Base-by-base conservation (phyloP, 2,113 vertebrate genomes). In the Caranx melampygus region DNA sequence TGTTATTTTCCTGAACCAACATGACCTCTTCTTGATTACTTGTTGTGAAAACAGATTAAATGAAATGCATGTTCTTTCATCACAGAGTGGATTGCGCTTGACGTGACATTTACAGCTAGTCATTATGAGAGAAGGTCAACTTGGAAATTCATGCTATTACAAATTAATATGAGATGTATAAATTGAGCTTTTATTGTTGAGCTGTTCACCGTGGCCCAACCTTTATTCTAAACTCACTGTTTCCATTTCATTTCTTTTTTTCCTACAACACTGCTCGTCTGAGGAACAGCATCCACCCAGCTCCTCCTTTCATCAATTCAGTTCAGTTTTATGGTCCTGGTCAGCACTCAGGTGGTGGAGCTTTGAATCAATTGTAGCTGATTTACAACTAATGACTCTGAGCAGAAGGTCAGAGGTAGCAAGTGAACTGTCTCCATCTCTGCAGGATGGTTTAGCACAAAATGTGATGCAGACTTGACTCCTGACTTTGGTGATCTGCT, bases 41-140 rank as follows among this genome's bases (percentile, higher is more conserved):
- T 69, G 59, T 64, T 72, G 21, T 62, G 42, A 78, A 72, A 51
- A 72, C 49, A 87, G 55, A 79, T 73, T 33, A 62, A 42, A 16
- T 47, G 40, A 16, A 80, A 77, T 72, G 74, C n/a, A 42, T 52
- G 20, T 70, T 75, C 20, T 47, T 61, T 34, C 54, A 35, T 72
- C 14, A 78, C 45, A 45, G 61, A 75, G 51, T 67, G 42, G 15
- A 72, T 21, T 58, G 20, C 49, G 37, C 26, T 11, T 63, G 35
- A 72, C 18, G 33, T 81, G 71, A 62, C 63, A 72, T 85, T 78
- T 81, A 64, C 33, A 81, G 13, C 44, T 34, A 75, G 72, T 84
- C 33, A 71, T 68, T 26, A 35, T 49, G 31, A 47, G 60, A 74
- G 65, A 61, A 68, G 69, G 64, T 89, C 62, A 79, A 74, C 60